These are phyloP conservation scores for Proterorhinus semilunaris DNA, from an alignment of 2,113 vertebrate species.

Conservation along the genomic window DNA sequence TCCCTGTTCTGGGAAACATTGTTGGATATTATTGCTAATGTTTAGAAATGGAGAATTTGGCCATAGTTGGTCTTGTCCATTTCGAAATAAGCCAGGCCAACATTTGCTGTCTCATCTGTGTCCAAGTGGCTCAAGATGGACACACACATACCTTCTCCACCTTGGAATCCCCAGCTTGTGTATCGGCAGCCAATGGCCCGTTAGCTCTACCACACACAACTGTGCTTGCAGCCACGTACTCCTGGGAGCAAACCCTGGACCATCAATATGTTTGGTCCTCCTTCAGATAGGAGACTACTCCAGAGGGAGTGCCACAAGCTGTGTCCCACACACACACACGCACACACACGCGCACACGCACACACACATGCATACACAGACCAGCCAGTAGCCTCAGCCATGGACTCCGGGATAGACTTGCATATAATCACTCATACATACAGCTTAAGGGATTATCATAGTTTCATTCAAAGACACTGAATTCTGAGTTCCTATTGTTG, in stretches of 20 bases:
- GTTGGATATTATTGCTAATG: constrained; percentile 36
- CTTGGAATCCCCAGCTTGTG: constrained; percentile 68
- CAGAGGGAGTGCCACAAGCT: constrained; percentile 74
- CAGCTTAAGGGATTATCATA: constrained; percentile 62
- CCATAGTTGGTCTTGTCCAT: constrained; percentile 46
- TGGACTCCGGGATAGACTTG: constrained; percentile 6
- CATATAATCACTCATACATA: constrained; percentile 17
- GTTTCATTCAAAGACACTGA: constrained; percentile 54
- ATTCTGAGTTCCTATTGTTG: constrained; percentile 18
- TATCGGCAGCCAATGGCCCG: constrained; percentile 69
- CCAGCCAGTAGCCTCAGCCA: constrained; percentile 54
- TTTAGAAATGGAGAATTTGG: constrained; percentile 50
- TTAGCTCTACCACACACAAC: constrained; percentile 40
- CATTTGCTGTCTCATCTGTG: constrained; percentile 61
- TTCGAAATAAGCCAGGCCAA: constrained; percentile 59
- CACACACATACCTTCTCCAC: constrained; percentile 60
- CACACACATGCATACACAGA: constrained; percentile 44
- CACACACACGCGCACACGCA: constrained; percentile 48
- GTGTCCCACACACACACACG: constrained; percentile 31
- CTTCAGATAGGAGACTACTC: constrained; percentile 75
- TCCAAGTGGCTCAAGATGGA: constrained; percentile 59
- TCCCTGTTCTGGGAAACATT: constrained; percentile 36
- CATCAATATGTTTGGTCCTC: constrained; percentile 79
- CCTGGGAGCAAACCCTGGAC: constrained; percentile 75
- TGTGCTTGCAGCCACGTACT: constrained; percentile 56